Conservation (phyloP, 1,140 invertebrate species). For the Listronotus bonariensis region DNA sequence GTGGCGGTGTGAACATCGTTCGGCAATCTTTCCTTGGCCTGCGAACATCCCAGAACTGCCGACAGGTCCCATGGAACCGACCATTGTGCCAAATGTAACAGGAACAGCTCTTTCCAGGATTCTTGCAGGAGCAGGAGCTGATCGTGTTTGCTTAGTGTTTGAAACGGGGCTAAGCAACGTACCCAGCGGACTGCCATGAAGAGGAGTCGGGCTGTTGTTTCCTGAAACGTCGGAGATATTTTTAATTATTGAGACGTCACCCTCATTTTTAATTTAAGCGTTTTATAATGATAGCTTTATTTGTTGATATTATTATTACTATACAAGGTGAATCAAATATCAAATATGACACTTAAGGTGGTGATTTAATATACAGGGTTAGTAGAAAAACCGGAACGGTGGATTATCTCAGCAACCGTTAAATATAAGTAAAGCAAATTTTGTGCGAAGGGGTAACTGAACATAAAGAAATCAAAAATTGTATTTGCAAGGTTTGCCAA, state of each 20-base stretch:
- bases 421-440: no score
- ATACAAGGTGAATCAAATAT: no score
- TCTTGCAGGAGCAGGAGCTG: slow-evolving; percentile 82
- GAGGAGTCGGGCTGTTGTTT: slow-evolving; percentile 85
- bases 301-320: no score
- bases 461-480: no score
- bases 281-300: no score
- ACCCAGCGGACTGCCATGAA: slow-evolving; percentile 96
- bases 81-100: slow-evolving; percentile 90
- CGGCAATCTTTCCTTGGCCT: slow-evolving; percentile 75
- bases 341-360: no score
- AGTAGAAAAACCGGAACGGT: no score
- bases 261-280: no score
- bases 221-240: slow-evolving; percentile 64
- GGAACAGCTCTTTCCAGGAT: slow-evolving; percentile 90
- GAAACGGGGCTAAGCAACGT: slow-evolving; percentile 86
- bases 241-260: background rate
- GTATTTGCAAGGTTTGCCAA: no score
- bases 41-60: slow-evolving; percentile 72
- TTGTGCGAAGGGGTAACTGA: no score
- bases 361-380: no score
- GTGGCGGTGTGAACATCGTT: slow-evolving; percentile 71
- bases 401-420: no score
- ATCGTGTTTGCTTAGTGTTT: slow-evolving; percentile 82
- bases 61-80: slow-evolving; percentile 83